phyloP scores from a whole-genome alignment of 1,140 invertebrate species.

The Zaprionus camerounensis region DNA sequence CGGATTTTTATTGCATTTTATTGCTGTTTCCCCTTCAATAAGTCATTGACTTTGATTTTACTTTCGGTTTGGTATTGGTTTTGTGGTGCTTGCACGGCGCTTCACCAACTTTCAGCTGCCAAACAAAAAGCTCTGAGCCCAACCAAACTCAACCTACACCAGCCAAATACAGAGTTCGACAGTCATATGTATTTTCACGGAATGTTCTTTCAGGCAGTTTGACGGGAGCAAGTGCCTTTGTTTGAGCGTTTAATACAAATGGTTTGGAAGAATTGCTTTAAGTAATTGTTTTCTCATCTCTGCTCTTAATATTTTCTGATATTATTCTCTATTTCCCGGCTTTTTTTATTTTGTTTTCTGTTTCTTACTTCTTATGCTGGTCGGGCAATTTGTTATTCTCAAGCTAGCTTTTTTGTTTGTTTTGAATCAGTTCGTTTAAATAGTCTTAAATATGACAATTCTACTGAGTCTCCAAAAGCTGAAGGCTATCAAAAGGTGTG shows the following conservation, averaged over 20 bases:
- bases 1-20: conserved; percentile 67
- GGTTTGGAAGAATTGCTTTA: conserved; percentile 80
- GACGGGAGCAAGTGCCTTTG: conserved; percentile 71
- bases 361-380: conserved; percentile 2
- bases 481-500: background rate
- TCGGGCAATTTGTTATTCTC: conserved; percentile 5
- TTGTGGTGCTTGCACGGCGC: conserved; percentile 57
- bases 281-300: conserved; percentile 74
- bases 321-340: conserved; percentile 23
- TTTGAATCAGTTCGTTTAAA: conserved; percentile 1
- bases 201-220: conserved; percentile 51
- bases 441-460: background rate
- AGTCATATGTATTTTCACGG: conserved; percentile 48
- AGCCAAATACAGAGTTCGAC: conserved; percentile 54
- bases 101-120: conserved; percentile 65
- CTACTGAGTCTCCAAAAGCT: background rate
- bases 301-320: conserved; percentile 44
- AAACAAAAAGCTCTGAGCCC: conserved; percentile 26
- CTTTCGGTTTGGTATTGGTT: conserved; percentile 63
- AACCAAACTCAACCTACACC: conserved; percentile 13
- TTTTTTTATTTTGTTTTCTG: background rate
- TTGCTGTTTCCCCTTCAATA: conserved; percentile 51
- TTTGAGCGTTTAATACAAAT: conserved; percentile 80
- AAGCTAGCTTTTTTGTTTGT: background rate
- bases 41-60: conserved; percentile 76